phyloP scores from a whole-genome alignment of 2,888 invertebrate genomes.

The Chydorus sphaericus region DNA sequence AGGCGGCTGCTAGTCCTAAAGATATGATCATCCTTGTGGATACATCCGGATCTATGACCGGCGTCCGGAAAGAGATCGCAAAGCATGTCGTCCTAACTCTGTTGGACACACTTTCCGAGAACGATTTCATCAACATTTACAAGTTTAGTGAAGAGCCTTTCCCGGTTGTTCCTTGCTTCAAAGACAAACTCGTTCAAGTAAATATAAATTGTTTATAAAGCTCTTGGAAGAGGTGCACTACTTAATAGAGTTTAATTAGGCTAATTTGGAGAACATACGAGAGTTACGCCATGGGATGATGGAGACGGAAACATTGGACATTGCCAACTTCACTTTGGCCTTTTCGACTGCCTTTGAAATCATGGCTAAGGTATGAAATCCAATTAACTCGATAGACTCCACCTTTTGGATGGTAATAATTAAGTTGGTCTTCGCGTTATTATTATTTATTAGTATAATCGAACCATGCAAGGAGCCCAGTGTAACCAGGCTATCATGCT shows the following conservation, averaged over 20 bases:
- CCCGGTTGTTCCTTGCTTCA: slow-evolving; percentile 72
- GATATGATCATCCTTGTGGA: slow-evolving; percentile 92
- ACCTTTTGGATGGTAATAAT: too few species aligned
- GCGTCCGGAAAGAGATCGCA: slow-evolving; percentile 77
- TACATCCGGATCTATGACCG: slow-evolving; percentile 92
- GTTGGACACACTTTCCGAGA: slow-evolving; percentile 88
- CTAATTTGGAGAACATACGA: slow-evolving; percentile 70
- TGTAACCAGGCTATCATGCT: slow-evolving; percentile 99
- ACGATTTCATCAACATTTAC: slow-evolving; percentile 91
- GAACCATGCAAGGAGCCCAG: slow-evolving; percentile 58
- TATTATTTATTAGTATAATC: slow-evolving; percentile 20
- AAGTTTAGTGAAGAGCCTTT: slow-evolving; percentile 54
- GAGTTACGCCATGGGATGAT: slow-evolving; percentile 56
- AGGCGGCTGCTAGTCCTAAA: slow-evolving; percentile 94
- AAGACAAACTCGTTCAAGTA: slow-evolving; percentile 74
- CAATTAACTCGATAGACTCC: too few species aligned
- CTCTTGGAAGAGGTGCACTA: too few species aligned
- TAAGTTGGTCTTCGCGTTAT: too few species aligned
- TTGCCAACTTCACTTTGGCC: slow-evolving; percentile 71
- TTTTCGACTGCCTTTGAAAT: slow-evolving; percentile 70
- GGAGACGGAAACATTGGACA: slow-evolving; percentile 51
- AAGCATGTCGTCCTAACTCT: slow-evolving; percentile 74
- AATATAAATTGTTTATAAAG: too few species aligned
- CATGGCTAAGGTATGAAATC: slow-evolving; percentile 46
- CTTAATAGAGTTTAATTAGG: too few species aligned